Base-by-base conservation (phyloP, 2,888 invertebrate genomes). In the Euclidia mi region DNA sequence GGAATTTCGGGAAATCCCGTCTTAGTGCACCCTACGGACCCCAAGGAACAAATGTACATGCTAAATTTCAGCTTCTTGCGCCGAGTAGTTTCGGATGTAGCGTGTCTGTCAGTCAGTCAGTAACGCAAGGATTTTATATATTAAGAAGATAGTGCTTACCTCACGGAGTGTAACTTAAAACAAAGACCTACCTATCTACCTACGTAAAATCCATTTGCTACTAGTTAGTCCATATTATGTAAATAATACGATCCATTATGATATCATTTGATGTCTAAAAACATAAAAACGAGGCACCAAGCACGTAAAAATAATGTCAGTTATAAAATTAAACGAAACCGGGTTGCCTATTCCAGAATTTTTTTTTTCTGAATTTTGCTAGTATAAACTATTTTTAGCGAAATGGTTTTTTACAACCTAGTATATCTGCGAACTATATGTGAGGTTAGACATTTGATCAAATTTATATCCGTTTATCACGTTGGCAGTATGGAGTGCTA, bases 401-500 rank as follows among this genome's bases (percentile, higher is more conserved):
- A 35, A n/a, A 20, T 4, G 20, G 20, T 25, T 7, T 44, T 32
- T 35, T 35, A 15, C 14, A 12, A 25, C 28, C 12, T n/a, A n/a
- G n/a, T n/a, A n/a, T n/a, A n/a, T n/a, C n/a, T n/a, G 32, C 56
- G 49, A 71, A 63, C 63, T 38, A 60, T 56, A 46, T 71, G 63
- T 56, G 37, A n/a, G n/a, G n/a, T n/a, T n/a, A n/a, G n/a, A n/a
- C n/a, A n/a, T 47, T 50, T 66, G 48, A 62, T 71, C 57, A 52
- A 65, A 47, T 52, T 44, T 56, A 41, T 43, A 62, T 60, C 47
- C 53, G 66, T 71, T 65, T 63, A 65, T 75, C 60, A 52, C 41
- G 44, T 72, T 73, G 59, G 58, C 57, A 68, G 66, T 68, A 63
- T 66, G 43, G n/a, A n/a, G n/a, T 68, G 63, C 63, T 76, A 75